Conservation (phyloP, 35 echinoderm and acorn worm species). For the Strongylocentrotus purpuratus region DNA sequence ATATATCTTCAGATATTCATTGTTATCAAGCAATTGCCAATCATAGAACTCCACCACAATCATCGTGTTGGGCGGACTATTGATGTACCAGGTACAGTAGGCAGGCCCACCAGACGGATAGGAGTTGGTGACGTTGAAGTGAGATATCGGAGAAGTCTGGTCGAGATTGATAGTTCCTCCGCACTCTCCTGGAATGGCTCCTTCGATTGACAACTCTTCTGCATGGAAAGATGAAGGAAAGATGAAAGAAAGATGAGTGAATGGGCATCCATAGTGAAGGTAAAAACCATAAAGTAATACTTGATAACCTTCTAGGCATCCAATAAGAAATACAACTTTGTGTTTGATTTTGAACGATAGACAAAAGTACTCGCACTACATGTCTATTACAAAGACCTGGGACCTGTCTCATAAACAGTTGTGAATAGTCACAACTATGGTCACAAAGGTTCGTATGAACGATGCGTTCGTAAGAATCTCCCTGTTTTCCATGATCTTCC, state of each 20-base stretch:
- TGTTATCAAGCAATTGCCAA: not conserved
- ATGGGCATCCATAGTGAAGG: too few relatives aligned
- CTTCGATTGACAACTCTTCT: not conserved
- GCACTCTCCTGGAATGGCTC: not conserved
- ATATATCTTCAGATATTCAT: not conserved
- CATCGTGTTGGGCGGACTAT: not conserved
- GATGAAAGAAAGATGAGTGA: not conserved
- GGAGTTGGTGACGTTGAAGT: not conserved
- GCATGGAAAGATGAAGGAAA: not conserved
- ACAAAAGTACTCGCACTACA: too few relatives aligned
- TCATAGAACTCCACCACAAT: not conserved
- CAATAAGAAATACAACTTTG: too few relatives aligned
- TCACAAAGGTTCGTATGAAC: too few relatives aligned
- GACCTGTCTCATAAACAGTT: too few relatives aligned
- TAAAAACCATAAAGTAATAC: too few relatives aligned
- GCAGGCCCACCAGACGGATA: not conserved
- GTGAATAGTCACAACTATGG: too few relatives aligned
- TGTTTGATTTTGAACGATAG: too few relatives aligned
- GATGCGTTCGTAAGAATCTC: too few relatives aligned
- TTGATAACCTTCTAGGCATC: too few relatives aligned
- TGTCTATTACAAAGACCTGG: too few relatives aligned
- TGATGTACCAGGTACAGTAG: slow-evolving; percentile 15
- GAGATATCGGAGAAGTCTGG: not conserved
- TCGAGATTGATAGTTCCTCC: slow-evolving; percentile 16
- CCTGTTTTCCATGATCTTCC: too few relatives aligned